A percentile compares a stretch with the other conserved stretches of the same genome.
These are phyloP conservation scores for Druceiella hillmani DNA, from an alignment of 2,888 invertebrate species.

Conservation along the genomic window DNA sequence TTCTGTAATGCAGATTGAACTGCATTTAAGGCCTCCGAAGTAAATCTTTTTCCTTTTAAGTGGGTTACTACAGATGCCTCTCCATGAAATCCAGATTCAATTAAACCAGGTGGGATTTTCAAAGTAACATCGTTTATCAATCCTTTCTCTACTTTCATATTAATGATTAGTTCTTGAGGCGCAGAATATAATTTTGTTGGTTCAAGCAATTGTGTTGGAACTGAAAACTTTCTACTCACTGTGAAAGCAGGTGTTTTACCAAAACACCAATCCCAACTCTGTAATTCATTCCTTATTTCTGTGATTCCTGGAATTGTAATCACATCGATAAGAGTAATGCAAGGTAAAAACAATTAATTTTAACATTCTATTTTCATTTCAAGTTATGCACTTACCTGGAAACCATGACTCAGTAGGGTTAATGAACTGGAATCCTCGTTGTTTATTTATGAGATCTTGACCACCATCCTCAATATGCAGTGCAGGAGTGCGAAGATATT, in stretches of 20 bases:
- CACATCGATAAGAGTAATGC: background rate
- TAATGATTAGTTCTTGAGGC: constrained; percentile 53
- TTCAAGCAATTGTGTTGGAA: constrained; percentile 49
- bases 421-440: constrained; percentile 78
- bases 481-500: constrained; percentile 72
- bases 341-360: background rate
- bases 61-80: constrained; percentile 61
- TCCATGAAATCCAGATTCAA: constrained; percentile 54
- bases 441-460: constrained; percentile 61
- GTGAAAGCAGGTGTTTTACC: constrained; percentile 84
- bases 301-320: constrained; percentile 62
- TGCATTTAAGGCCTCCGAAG: constrained; percentile 55
- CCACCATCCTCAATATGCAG: constrained; percentile 67
- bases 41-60: constrained; percentile 61
- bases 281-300: constrained; percentile 61
- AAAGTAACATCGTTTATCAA: constrained; percentile 61
- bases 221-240: constrained; percentile 59
- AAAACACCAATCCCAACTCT: constrained; percentile 84
- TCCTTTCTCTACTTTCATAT: constrained; percentile 60
- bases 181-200: constrained; percentile 37
- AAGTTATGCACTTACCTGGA: constrained; percentile 53
- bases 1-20: constrained; percentile 52
- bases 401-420: constrained; percentile 88
- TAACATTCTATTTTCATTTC: constrained; percentile 7
- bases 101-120: constrained; percentile 56